Percentiles rank a stretch among this genome's conserved stretches.
phyloP scores from a whole-genome alignment of 2,888 invertebrate genomes.

The Drosophila planitibia region DNA sequence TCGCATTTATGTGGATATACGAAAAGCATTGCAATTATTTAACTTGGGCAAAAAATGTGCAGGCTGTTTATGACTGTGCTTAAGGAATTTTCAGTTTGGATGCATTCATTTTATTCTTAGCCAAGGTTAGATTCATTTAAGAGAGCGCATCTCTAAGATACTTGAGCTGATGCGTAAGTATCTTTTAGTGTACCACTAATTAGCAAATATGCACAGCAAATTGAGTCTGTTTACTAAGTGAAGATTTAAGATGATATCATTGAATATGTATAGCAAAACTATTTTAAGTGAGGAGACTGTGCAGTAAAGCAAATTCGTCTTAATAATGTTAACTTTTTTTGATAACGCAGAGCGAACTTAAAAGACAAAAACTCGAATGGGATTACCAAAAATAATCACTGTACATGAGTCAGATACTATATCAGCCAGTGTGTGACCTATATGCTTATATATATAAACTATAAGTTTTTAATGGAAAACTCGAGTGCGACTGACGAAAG shows the following conservation, averaged over 20 bases:
- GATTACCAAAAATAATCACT: conserved; percentile 57
- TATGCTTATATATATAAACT: conserved; percentile 14
- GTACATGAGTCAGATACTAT: conserved; percentile 16
- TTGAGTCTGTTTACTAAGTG: conserved; percentile 51
- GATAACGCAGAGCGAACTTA: neutral
- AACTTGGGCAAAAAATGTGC: conserved; percentile 18
- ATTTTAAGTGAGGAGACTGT: neutral
- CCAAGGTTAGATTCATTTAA: conserved; percentile 74
- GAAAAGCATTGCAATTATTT: conserved; percentile 39
- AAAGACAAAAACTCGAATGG: neutral
- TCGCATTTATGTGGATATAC: conserved; percentile 43
- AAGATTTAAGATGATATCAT: conserved; percentile 66
- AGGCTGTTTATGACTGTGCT: conserved; percentile 24
- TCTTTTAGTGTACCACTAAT: conserved; percentile 56
- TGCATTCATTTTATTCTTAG: conserved; percentile 38
- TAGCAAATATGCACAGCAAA: conserved; percentile 66
- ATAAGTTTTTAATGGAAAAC: neutral
- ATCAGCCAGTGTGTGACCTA: conserved; percentile 13
- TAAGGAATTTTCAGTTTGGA: conserved; percentile 25
- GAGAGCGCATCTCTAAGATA: conserved; percentile 28
- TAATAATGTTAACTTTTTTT: neutral
- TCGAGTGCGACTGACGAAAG: neutral
- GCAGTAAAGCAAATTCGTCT: neutral
- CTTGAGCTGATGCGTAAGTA: conserved; percentile 28
- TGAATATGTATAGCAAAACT: conserved; percentile 19